These are phyloP conservation scores for Nanorana parkeri DNA, from an alignment of 2,113 vertebrate genomes.

Conservation along the genomic window DNA sequence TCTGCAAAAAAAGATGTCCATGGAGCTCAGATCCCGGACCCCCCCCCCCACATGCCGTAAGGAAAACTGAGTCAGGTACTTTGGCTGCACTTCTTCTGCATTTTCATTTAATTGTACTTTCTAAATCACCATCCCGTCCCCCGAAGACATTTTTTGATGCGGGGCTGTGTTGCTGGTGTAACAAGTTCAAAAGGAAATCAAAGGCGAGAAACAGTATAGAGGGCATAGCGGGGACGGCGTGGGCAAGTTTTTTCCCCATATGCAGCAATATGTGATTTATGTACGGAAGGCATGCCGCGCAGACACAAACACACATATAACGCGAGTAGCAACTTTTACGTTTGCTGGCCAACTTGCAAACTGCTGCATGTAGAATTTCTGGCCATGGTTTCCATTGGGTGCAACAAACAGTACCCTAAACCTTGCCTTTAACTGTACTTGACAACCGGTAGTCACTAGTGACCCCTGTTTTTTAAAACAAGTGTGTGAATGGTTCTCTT, in stretches of 20 bases:
- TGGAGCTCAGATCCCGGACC: not conserved
- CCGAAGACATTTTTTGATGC: not conserved
- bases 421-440: too few species aligned
- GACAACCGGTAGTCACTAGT: too few species aligned
- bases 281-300: too few species aligned
- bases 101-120: constrained; percentile 12
- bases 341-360: too few species aligned
- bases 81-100: not conserved
- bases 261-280: too few species aligned
- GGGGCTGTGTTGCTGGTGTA: not conserved
- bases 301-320: too few species aligned
- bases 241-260: not conserved
- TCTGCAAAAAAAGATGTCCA: not conserved
- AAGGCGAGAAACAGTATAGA: not conserved
- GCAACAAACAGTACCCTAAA: too few species aligned
- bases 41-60: not conserved
- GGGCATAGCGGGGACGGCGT: not conserved
- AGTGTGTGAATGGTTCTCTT: too few species aligned
- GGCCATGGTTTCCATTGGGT: too few species aligned
- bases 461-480: too few species aligned
- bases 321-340: too few species aligned
- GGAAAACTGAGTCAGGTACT: constrained; percentile 4
- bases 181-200: constrained; percentile 6
- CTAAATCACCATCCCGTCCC: not conserved
- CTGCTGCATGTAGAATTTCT: too few species aligned